Percentiles rank a stretch among this genome's conserved stretches.
Evolutionary conservation across 1,140 invertebrate species (phyloP).

Genomic region (Chrysopa pallens): DNA sequence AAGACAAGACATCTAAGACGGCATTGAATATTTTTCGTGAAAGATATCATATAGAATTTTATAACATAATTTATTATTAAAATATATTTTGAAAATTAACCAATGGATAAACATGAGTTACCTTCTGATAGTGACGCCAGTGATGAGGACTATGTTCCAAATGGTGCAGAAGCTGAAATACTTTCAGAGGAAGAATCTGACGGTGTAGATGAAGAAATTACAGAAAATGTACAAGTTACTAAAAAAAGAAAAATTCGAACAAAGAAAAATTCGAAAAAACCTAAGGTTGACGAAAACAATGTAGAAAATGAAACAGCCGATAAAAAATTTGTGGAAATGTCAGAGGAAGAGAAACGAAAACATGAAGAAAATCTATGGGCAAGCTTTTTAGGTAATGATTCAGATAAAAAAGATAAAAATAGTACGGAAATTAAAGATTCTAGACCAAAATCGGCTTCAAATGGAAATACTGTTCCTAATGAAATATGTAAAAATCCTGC

Average conservation of each 20-base stretch:
- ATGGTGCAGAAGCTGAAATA: constrained; percentile 22
- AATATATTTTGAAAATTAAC: too few relatives aligned
- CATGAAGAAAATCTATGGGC: constrained; percentile 53
- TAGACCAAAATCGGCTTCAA: constrained; percentile 10
- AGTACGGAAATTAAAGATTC: constrained; percentile 15
- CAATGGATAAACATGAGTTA: constrained; percentile 14
- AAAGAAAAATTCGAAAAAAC: constrained; percentile 8
- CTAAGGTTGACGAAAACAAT: constrained; percentile 6
- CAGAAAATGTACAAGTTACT: constrained; percentile 9
- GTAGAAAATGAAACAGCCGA: constrained; percentile 6
- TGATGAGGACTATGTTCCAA: constrained; percentile 29
- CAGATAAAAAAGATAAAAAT: constrained; percentile 35
- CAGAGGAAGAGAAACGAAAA: constrained; percentile 43
- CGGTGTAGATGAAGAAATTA: constrained; percentile 19
- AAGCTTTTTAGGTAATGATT: constrained; percentile 32
- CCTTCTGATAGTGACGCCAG: constrained; percentile 20
- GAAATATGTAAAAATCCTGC: constrained; percentile 10
- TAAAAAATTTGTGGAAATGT: constrained; percentile 11
- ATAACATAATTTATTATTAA: too few relatives aligned
- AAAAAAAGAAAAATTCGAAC: constrained; percentile 10
- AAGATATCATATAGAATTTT: too few relatives aligned
- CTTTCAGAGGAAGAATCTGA: constrained; percentile 25
- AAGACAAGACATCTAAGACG: too few relatives aligned
- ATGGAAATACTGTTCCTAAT: constrained; percentile 6
- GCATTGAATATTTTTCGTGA: too few relatives aligned